A percentile compares a stretch with the other conserved stretches of the same genome.
Evolutionary conservation across 1,140 invertebrate genomes (phyloP).

Genomic region (Drosophila baimaii): DNA sequence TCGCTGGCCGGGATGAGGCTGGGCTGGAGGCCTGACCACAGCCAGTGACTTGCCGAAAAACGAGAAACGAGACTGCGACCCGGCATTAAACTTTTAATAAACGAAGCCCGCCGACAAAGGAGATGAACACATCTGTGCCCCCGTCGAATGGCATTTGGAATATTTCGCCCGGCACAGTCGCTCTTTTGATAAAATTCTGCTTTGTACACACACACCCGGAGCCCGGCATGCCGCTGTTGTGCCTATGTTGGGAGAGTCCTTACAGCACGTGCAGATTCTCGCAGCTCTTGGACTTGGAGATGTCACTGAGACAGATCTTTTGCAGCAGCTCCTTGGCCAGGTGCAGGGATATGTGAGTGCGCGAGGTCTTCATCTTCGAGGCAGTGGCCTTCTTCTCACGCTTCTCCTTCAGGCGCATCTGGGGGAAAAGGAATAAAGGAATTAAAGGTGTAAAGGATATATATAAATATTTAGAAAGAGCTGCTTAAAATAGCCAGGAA

Average conservation of each 20-base stretch:
- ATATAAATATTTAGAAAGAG: neutral
- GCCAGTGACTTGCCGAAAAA: slow-evolving; percentile 56
- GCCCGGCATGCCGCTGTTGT: no score
- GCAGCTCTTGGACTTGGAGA: slow-evolving; percentile 94
- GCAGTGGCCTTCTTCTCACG: slow-evolving; percentile 88
- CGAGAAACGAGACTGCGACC: slow-evolving; percentile 4
- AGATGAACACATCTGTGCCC: slow-evolving; percentile 22
- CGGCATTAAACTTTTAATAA: slow-evolving; percentile 44
- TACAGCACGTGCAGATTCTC: slow-evolving; percentile 95
- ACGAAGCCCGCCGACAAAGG: slow-evolving; percentile 27
- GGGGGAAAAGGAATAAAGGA: no score
- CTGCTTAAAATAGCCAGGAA: neutral
- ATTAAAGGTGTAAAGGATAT: no score
- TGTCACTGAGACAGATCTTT: slow-evolving; percentile 94
- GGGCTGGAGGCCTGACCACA: slow-evolving; percentile 69
- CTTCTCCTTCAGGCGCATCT: slow-evolving; percentile 90
- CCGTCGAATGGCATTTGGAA: slow-evolving; percentile 43
- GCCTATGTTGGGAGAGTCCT: no score
- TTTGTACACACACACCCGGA: slow-evolving; percentile 29
- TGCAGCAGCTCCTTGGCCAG: slow-evolving; percentile 91
- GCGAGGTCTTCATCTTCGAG: slow-evolving; percentile 87
- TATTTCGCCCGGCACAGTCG: slow-evolving; percentile 31
- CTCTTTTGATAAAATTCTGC: slow-evolving; percentile 49
- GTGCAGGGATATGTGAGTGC: slow-evolving; percentile 90
- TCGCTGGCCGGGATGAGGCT: slow-evolving; percentile 26